Evolutionary conservation across 2,113 vertebrate genomes (phyloP).

Genomic region (Anas platyrhynchos): DNA sequence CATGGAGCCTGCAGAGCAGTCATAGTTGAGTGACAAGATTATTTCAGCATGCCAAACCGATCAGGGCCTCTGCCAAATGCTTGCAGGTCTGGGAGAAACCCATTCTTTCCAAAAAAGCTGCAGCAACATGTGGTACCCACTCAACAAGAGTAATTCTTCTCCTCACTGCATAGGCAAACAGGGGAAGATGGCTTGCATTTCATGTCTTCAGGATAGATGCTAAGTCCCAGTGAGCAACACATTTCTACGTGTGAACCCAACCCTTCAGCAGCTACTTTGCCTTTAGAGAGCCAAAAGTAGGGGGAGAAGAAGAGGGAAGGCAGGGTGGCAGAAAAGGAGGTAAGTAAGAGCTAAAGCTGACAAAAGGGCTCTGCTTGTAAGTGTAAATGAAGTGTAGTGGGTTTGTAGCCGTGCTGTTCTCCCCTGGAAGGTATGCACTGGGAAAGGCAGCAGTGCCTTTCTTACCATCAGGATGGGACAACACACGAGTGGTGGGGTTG

Average conservation of each 20-base stretch:
- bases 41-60: neutral
- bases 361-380: constrained; percentile 71
- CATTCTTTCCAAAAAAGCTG: constrained; percentile 34
- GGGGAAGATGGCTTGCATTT: neutral
- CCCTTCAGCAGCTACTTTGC: constrained; percentile 62
- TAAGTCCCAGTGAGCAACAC: constrained; percentile 5
- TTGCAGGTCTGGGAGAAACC: neutral
- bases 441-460: constrained; percentile 45
- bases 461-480: neutral
- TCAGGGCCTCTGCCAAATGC: neutral
- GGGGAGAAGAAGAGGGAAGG: neutral
- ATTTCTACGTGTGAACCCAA: constrained; percentile 35
- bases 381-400: constrained; percentile 78
- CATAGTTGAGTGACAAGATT: neutral
- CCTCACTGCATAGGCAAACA: neutral
- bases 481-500: neutral
- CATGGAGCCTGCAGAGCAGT: neutral
- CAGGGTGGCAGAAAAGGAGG: constrained; percentile 28
- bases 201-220: neutral
- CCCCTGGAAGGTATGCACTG: constrained; percentile 30
- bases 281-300: constrained; percentile 2
- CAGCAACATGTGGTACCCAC: neutral
- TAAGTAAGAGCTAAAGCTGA: constrained; percentile 62
- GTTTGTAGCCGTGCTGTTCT: constrained; percentile 69
- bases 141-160: neutral